Conservation (phyloP, 2,888 invertebrate species). For the Agonopterix subpropinquella region DNA sequence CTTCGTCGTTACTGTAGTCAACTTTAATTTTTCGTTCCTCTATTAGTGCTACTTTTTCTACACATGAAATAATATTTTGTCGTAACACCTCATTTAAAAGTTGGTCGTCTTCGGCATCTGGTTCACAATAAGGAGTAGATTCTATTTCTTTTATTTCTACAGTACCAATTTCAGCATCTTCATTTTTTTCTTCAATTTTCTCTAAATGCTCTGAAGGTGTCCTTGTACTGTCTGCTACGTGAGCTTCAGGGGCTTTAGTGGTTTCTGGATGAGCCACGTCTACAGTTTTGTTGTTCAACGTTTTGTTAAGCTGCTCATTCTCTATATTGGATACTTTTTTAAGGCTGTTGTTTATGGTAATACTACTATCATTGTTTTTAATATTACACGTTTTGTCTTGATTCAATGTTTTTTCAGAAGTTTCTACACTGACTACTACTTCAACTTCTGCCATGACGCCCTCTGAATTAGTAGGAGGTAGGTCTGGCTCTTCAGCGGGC, state of each 20-base stretch:
- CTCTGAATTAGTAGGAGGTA: conserved; percentile 16
- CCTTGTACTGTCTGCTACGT: conserved; percentile 14
- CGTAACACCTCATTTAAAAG: conserved; percentile 51
- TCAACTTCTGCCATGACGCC: conserved; percentile 17
- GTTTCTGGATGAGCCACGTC: too few species aligned
- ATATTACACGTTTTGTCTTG: conserved; percentile 31
- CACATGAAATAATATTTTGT: conserved; percentile 63
- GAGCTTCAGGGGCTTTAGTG: too few species aligned
- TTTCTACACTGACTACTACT: conserved; percentile 16
- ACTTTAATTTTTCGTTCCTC: conserved; percentile 59
- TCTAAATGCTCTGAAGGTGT: conserved; percentile 11
- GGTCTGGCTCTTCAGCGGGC: conserved; percentile 36
- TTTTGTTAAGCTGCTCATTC: conserved; percentile 65
- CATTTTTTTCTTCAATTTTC: conserved; percentile 13
- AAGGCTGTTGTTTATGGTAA: conserved; percentile 37
- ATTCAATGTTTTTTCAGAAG: conserved; percentile 9
- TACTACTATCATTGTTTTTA: conserved; percentile 36
- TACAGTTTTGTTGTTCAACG: conserved; percentile 27
- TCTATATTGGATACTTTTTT: conserved; percentile 66
- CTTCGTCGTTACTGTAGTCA: conserved; percentile 34
- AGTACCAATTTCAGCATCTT: conserved; percentile 13
- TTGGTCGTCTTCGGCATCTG: conserved; percentile 36
- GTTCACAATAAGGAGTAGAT: conserved; percentile 20
- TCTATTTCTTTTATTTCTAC: conserved; percentile 37
- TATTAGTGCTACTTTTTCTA: conserved; percentile 62